Evolutionary conservation across 2,888 invertebrate genomes (phyloP), one percentile per base, ranked within the genome.

Genomic region (Sturmia bella): DNA sequence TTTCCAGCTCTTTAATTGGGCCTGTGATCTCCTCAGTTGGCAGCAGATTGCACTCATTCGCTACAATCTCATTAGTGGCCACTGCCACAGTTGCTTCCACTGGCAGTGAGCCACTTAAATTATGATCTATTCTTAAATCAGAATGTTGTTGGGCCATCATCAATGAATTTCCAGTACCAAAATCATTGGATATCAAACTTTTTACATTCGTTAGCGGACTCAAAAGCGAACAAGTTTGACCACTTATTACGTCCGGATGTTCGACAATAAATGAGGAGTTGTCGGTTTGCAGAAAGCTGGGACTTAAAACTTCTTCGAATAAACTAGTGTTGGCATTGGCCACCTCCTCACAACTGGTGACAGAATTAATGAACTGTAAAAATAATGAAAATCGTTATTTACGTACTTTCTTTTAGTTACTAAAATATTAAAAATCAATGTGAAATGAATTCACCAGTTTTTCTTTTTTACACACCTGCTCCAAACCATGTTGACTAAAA

Each of bases 331-430:
- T 39, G 41, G 27, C 0, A 9, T 32, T 32, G 12, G 27, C 13
- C 13, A 63, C 2, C 3, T 27, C 56, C 3, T 41, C 48, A 37
- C 41, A 39, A 27, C 3, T 66, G 7, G 21, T 45, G 3, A 27
- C 12, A 2, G 52, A 57, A 15, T 52, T 59, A 9, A 72, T 73
- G 13, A 66, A 73, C 77, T 73, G 1, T 24, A 79, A 45, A 41
- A 9, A n/a, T n/a, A n/a, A n/a, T n/a, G n/a, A n/a, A n/a, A n/a
- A n/a, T n/a, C n/a, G n/a, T n/a, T n/a, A n/a, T n/a, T n/a, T n/a
- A n/a, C n/a, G n/a, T n/a, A n/a, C n/a, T n/a, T n/a, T n/a, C n/a
- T n/a, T n/a, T n/a, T n/a, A n/a, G n/a, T n/a, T n/a, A n/a, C n/a
- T n/a, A n/a, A n/a, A n/a, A n/a, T n/a, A n/a, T n/a, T n/a, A n/a